Conservation (phyloP, 1,140 invertebrate genomes). For the Leguminivora glycinivorella region DNA sequence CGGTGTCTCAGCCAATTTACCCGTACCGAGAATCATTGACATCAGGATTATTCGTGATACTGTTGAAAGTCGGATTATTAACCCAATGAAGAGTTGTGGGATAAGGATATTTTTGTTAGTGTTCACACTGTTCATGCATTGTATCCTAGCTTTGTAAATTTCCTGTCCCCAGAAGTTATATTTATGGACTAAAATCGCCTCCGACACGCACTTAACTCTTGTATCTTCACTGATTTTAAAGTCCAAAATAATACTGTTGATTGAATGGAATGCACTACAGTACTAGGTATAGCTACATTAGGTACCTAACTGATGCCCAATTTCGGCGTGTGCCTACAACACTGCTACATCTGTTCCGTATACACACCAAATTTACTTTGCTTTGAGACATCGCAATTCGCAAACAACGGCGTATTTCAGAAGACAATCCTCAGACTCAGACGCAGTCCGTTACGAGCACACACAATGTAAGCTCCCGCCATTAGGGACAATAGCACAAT, state of each 20-base stretch:
- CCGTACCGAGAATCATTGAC: conserved; percentile 2
- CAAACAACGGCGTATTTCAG: neutral
- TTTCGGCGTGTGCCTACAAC: neutral
- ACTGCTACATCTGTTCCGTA: neutral
- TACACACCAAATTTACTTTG: neutral
- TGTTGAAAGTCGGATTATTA: neutral
- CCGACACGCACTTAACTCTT: too few species aligned
- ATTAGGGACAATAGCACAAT: conserved; percentile 49
- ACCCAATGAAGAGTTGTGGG: neutral
- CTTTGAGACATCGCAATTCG: neutral
- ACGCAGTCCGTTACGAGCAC: conserved; percentile 41
- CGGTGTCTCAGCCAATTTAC: conserved; percentile 18
- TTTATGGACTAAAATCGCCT: too few species aligned
- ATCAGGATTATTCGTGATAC: conserved; percentile 10
- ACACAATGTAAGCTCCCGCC: conserved; percentile 41
- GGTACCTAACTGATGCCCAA: too few species aligned
- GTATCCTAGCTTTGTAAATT: too few species aligned
- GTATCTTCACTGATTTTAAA: too few species aligned
- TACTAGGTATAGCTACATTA: too few species aligned
- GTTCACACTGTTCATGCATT: too few species aligned
- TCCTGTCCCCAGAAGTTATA: too few species aligned
- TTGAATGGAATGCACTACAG: too few species aligned
- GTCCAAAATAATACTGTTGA: too few species aligned
- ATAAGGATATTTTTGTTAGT: too few species aligned
- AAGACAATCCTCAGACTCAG: conserved; percentile 26